phyloP scores from a whole-genome alignment of 1,140 invertebrate genomes.

The Aphidius gifuensis region DNA sequence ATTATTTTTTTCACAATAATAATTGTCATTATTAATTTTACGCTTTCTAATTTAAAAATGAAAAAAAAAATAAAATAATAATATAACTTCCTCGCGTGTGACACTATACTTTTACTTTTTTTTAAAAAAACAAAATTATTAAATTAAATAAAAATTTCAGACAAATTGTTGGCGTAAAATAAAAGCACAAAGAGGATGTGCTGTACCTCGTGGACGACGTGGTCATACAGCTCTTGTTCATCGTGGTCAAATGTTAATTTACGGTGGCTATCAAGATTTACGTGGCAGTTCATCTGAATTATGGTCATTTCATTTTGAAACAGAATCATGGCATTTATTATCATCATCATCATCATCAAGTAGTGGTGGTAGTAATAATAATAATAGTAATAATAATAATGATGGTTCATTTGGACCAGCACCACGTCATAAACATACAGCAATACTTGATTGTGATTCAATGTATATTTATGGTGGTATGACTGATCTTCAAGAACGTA shows the following conservation, averaged over 20 bases:
- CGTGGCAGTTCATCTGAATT: constrained; percentile 80
- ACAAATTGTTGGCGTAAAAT: constrained; percentile 69
- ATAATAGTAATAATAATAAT: no score
- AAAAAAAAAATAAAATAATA: background rate
- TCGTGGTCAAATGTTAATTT: constrained; percentile 77
- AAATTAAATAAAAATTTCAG: constrained; percentile 39
- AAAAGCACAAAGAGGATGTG: constrained; percentile 57
- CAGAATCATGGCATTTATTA: constrained; percentile 72
- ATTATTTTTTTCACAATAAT: background rate
- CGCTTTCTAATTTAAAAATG: constrained; percentile 7
- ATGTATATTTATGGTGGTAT: constrained; percentile 90
- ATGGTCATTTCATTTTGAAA: constrained; percentile 85
- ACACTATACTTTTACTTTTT: constrained; percentile 2
- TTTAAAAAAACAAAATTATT: background rate
- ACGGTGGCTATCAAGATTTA: constrained; percentile 86
- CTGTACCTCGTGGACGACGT: constrained; percentile 72
- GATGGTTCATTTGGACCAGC: constrained; percentile 52
- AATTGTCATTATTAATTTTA: background rate
- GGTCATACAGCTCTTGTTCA: constrained; percentile 81
- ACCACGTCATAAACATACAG: constrained; percentile 80
- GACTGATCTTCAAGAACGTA: constrained; percentile 77
- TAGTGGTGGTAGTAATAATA: constrained; percentile 47
- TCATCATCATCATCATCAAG: constrained; percentile 37
- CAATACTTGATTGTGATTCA: constrained; percentile 71
- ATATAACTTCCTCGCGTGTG: background rate